Base-by-base conservation (phyloP, 2,113 vertebrate genomes). In the Cyprinodon tularosa region DNA sequence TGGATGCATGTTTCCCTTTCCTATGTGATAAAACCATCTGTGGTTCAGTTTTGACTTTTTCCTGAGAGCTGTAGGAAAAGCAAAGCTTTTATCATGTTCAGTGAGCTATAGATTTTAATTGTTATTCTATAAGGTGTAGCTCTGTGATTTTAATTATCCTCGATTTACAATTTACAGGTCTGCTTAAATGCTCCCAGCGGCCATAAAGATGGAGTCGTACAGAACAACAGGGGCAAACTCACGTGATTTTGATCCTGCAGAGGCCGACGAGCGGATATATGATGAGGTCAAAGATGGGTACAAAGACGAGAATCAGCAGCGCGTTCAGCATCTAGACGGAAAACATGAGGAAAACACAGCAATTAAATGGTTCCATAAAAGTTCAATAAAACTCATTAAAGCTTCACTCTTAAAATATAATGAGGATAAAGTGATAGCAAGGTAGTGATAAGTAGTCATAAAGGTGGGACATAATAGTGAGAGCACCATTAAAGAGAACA, bases 281-380 rank as follows among this genome's bases (percentile, higher is more conserved):
- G 42, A 95, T 90, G 90, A 98, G 90, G 89, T 99, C 98, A 92
- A 99, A 99, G 86, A 98, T 68, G 8, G 97, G 97, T 74, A 98
- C 94, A 76, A 99, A 97, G 83, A 97, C 40, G 77, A 99, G 96
- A 87, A 99, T 98, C 92, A 99, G 91, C 89, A 99, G 90, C 75
- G 98, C 95, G 67, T 99, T 99, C 91, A 99, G 85, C 86, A 98
- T 96, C 98, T 99, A 91, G 4, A 80, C 20, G 66, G 61, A 62
- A 74, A 42, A 59, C 73, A 44, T 37, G 57, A 13, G 38, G 47
- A 57, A 29, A 66, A 75, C 3, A 29, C 17, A 0, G 1, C 42
- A 3, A 50, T 70, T 45, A 74, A 84, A 67, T n/a, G 63, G 81
- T 39, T 76, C 63, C 5, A 77, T 85, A 73, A 87, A 86, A 40